Conservation (phyloP, 2,797 vertebrate genomes). For the Lagocephalus sceleratus region DNA sequence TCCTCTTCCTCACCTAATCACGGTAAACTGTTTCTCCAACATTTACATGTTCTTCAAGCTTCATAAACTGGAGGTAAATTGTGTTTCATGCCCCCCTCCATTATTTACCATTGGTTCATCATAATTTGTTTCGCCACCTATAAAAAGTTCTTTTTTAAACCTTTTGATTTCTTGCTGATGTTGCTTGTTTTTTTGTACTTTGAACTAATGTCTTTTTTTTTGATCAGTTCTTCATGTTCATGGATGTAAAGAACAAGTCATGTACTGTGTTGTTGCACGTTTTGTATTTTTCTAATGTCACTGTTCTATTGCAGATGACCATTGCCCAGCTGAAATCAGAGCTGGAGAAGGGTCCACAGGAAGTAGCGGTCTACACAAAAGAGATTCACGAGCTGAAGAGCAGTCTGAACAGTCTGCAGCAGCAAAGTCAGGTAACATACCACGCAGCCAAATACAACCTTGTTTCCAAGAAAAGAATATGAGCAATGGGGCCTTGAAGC, state of each 20-base stretch:
- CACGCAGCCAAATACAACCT: slow-evolving; percentile 1
- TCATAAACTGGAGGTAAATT: slow-evolving; percentile 84
- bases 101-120: slow-evolving; percentile 13
- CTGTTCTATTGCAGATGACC: slow-evolving; percentile 74
- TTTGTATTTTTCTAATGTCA: background rate
- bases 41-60: slow-evolving; percentile 74
- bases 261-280: background rate
- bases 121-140: slow-evolving; percentile 20
- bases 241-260: background rate
- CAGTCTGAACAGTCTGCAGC: slow-evolving; percentile 84
- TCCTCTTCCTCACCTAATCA: slow-evolving; percentile 63
- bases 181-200: slow-evolving; percentile 13
- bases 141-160: slow-evolving; percentile 1
- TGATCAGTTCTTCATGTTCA: background rate
- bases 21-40: slow-evolving; percentile 62
- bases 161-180: slow-evolving; percentile 1
- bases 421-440: slow-evolving; percentile 85
- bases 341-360: slow-evolving; percentile 93
- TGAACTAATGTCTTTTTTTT: slow-evolving; percentile 15
- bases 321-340: slow-evolving; percentile 88
- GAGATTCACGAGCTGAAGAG: slow-evolving; percentile 88
- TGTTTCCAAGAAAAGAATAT: background rate
- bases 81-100: slow-evolving; percentile 30
- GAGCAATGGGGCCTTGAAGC: no score
- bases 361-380: slow-evolving; percentile 91